Evolutionary conservation across 2,888 invertebrate genomes (phyloP), one percentile per base, ranked within the genome.

Genomic region (Agelastica alni): DNA sequence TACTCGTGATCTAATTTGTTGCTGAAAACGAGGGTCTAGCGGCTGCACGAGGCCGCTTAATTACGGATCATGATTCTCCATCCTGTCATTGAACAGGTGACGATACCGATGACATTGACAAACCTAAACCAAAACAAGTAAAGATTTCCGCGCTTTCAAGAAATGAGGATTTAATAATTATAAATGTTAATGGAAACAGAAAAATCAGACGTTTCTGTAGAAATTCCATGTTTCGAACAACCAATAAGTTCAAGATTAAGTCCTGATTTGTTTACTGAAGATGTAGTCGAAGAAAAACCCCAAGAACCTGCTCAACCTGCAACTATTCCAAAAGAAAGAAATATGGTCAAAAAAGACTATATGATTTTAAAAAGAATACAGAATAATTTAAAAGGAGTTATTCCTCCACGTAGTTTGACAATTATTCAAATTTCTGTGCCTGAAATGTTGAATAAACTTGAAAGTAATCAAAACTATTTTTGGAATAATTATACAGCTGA

Each of bases 321-420:
- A 5, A 56, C 58, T 26, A 53, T 54, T 17, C 48, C 56, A 1
- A 52, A 66, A 44, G 70, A 72, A 56, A 65, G 59, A 46, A 72
- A 69, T 55, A 47, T 69, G 9, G 55, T 64, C 9, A 69, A 66
- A 48, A 66, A 71, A 2, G 82, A 82, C 64, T 63, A 68, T 13
- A 71, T 69, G 58, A 62, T 80, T 52, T 60, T 80, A 14, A 74
- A 67, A 36, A 74, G 75, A 58, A 74, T 84, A 41, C 80, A 86
- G 72, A 82, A 81, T 69, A 82, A 81, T 37, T 74, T 91, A 5
- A 82, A 82, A 60, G 90, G 90, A 1, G 81, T 91, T 1, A 79
- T 86, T 5, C 90, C 91, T 14, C 91, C 90, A 6, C 89, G 89
- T 0, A 88, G 87, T 16, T 80, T 88, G 7, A 90, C 89, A 9